These are phyloP conservation scores for Sarcophaga subvicina DNA, from an alignment of 2,888 invertebrate species.

Conservation along the genomic window DNA sequence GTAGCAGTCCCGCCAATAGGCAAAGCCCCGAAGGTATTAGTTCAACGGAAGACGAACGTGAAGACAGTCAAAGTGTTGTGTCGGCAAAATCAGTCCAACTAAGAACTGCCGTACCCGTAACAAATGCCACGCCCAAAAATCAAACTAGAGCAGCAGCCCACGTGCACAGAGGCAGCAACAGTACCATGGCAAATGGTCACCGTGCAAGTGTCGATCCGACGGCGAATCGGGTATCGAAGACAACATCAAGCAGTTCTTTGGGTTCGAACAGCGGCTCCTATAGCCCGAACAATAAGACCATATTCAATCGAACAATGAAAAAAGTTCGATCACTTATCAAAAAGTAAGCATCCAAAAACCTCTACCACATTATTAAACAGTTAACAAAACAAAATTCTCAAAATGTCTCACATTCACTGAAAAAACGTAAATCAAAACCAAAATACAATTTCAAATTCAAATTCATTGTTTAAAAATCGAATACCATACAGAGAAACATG, in stretches of 20 bases:
- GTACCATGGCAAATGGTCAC: slow-evolving; percentile 71
- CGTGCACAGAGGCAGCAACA: slow-evolving; percentile 76
- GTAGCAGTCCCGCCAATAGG: slow-evolving; percentile 72
- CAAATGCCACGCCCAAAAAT: slow-evolving; percentile 61
- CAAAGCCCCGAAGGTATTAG: slow-evolving; percentile 81
- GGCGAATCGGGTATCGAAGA: slow-evolving; percentile 60
- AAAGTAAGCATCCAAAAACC: slow-evolving; percentile 80
- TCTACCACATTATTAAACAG: slow-evolving; percentile 31
- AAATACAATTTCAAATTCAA: too few species aligned
- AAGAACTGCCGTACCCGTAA: slow-evolving; percentile 41
- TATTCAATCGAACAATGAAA: slow-evolving; percentile 92
- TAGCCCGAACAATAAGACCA: slow-evolving; percentile 84
- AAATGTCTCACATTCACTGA: too few species aligned
- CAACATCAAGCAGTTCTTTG: slow-evolving; percentile 63
- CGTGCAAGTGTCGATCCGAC: slow-evolving; percentile 16
- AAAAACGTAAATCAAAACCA: background rate
- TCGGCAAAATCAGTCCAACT: slow-evolving; percentile 57
- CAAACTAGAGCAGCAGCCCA: slow-evolving; percentile 77
- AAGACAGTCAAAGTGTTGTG: slow-evolving; percentile 74
- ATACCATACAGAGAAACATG: background rate
- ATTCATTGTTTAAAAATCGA: too few species aligned
- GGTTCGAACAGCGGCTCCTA: slow-evolving; percentile 83
- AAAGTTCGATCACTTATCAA: slow-evolving; percentile 90
- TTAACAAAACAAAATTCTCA: background rate
- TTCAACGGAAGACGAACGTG: slow-evolving; percentile 80